Evolutionary conservation across 1,140 invertebrate species (phyloP).

Genomic region (Steinernema feltiae): DNA sequence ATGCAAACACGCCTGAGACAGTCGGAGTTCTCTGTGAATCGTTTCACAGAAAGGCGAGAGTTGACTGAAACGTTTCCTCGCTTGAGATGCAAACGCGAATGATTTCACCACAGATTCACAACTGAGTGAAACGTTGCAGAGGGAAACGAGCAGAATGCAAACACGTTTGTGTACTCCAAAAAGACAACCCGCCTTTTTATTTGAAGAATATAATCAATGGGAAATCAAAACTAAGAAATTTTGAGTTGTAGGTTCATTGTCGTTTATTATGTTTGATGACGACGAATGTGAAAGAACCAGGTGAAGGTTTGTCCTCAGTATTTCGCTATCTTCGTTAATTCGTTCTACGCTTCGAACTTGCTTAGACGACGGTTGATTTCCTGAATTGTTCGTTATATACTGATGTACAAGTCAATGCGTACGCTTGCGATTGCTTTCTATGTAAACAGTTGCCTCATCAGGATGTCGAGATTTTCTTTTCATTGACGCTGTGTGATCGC

Average conservation of each 20-base stretch:
- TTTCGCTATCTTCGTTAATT: background rate
- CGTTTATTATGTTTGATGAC: background rate
- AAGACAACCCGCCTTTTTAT: background rate
- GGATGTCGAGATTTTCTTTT: background rate
- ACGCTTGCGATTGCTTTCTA: background rate
- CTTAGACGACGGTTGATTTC: too few relatives aligned
- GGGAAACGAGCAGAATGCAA: too few relatives aligned
- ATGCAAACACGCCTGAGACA: too few relatives aligned
- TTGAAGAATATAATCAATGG: background rate
- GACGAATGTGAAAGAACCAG: background rate
- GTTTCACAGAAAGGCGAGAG: too few relatives aligned
- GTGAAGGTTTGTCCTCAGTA: background rate
- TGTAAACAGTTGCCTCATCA: background rate
- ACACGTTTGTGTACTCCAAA: too few relatives aligned
- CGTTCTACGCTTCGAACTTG: background rate
- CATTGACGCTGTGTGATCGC: background rate
- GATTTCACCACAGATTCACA: too few relatives aligned
- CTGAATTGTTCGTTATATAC: too few relatives aligned
- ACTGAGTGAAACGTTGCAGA: too few relatives aligned
- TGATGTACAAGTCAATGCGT: too few relatives aligned
- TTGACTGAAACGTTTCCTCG: too few relatives aligned
- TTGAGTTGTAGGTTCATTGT: background rate
- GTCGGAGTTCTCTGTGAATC: too few relatives aligned
- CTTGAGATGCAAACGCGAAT: too few relatives aligned
- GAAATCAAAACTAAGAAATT: background rate